Conservation (phyloP, 2,797 vertebrate species). For the Hippocampus kuda region DNA sequence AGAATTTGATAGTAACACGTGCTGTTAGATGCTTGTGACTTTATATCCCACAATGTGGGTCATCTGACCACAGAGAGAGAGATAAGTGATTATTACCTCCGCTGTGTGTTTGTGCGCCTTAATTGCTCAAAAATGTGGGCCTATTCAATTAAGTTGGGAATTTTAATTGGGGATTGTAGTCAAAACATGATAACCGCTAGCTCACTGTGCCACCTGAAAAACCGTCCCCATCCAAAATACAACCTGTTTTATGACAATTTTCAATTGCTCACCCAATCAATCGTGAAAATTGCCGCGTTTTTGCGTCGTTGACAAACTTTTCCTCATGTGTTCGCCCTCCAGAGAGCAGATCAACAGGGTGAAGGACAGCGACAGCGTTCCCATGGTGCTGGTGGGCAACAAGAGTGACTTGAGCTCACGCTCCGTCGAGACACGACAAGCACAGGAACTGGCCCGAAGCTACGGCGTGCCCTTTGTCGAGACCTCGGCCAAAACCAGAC, state of each 20-base stretch:
- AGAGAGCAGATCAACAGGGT: slow-evolving; percentile 77
- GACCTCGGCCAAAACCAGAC: slow-evolving; percentile 74
- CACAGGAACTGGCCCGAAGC: slow-evolving; percentile 67
- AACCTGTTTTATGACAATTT: no score
- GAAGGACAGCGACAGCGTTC: slow-evolving; percentile 74
- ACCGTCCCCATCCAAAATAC: no score
- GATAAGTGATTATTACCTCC: not conserved
- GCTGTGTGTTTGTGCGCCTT: no score
- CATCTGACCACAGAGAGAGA: not conserved
- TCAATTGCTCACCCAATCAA: no score
- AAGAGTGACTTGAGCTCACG: slow-evolving; percentile 68
- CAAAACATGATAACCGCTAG: no score
- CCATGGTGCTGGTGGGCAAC: slow-evolving; percentile 74
- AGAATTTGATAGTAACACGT: not conserved
- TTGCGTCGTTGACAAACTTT: not conserved
- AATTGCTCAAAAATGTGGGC: not conserved
- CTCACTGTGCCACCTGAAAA: no score
- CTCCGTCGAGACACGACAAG: slow-evolving; percentile 62
- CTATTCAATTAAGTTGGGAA: not conserved
- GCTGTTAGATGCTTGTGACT: not conserved
- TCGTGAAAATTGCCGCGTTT: not conserved
- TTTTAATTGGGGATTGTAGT: not conserved
- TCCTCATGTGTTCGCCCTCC: slow-evolving; percentile 3
- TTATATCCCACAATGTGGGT: not conserved
- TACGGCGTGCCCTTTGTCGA: slow-evolving; percentile 71